A percentile compares a stretch with the other conserved stretches of the same genome.
These are phyloP conservation scores for Chaetura pelagica DNA, from an alignment of 2,113 vertebrate species.

Conservation along the genomic window DNA sequence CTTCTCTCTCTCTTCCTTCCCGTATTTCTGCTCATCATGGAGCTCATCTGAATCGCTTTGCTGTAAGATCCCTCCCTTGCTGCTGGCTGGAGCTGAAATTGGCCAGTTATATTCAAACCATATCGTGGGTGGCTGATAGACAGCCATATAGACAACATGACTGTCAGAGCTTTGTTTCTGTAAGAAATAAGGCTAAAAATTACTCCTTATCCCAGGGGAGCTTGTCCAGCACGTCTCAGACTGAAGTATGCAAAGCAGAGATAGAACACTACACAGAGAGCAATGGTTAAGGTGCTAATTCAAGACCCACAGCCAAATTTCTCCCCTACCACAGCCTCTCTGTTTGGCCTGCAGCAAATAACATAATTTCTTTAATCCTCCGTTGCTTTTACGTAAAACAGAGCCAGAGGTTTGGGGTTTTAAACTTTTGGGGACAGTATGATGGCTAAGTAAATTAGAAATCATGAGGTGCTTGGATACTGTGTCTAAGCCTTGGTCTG, in stretches of 20 bases:
- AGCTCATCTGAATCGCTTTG: neutral
- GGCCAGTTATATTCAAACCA: neutral
- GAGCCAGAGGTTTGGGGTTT: neutral
- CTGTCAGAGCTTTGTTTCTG: constrained; percentile 7
- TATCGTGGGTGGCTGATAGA: neutral
- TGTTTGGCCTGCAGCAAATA: neutral
- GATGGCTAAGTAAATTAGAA: neutral
- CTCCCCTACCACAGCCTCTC: neutral
- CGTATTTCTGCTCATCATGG: neutral
- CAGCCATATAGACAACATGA: constrained; percentile 48
- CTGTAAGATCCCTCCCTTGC: neutral
- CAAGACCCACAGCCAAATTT: neutral
- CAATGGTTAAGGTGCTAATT: neutral
- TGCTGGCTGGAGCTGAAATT: neutral
- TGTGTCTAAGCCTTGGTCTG: neutral
- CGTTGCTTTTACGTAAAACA: neutral
- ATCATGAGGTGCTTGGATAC: neutral
- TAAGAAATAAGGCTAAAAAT: constrained; percentile 7
- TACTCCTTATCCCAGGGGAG: constrained; percentile 33
- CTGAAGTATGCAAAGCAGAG: neutral
- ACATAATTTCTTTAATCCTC: neutral
- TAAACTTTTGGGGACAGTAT: neutral
- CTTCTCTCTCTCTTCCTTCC: neutral
- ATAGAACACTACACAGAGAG: neutral
- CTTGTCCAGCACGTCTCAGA: constrained; percentile 36